Evolutionary conservation across 2,888 invertebrate genomes (phyloP), one percentile per base, ranked within the genome.

Genomic region (Cepaea hortensis): DNA sequence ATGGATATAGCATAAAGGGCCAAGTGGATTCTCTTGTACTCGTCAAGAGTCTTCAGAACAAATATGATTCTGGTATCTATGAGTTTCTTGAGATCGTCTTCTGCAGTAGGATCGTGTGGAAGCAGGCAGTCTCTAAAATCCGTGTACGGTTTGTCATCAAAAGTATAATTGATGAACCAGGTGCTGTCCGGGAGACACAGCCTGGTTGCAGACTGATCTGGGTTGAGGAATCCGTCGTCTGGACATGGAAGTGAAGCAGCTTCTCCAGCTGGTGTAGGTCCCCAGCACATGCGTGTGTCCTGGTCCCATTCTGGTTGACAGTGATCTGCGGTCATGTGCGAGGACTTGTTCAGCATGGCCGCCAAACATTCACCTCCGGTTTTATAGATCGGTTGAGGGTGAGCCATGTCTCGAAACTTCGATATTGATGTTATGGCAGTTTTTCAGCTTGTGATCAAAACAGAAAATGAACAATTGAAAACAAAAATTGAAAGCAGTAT

Each of bases 301-400:
- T n/a, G 62, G 46, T 87, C 87, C 79, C 83, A 87, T 15, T 87
- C 84, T n/a, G 80, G 76, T 7, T 3, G 70, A 55, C 87, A 87
- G 84, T 84, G 73, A 18, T 61, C 75, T 23, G 20, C 46, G 23
- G n/a, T 55, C 82, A 70, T 76, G 0, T 82, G 13, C 5, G 13
- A 35, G 5, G 82, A 82, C 65, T 61, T 82, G 70, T 82, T 75
- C 15, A 4, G 3, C 81, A 83, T 82, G 18, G n/a, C 55, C 9
- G 48, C 20, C 35, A 86, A 13, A 77, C 85, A 82, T 50, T 20
- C 35, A 23, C 35, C 73, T 82, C 61, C n/a, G 23, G 82, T 62
- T 62, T 11, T 62, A 4, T 35, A 46, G 15, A n/a, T 35, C 18
- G 35, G 62, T 15, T 46, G 61, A 61, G 48, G 3, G n/a, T 61